Base-by-base conservation (phyloP, 2,797 vertebrate species). In the Melanotaenia boesemani region DNA sequence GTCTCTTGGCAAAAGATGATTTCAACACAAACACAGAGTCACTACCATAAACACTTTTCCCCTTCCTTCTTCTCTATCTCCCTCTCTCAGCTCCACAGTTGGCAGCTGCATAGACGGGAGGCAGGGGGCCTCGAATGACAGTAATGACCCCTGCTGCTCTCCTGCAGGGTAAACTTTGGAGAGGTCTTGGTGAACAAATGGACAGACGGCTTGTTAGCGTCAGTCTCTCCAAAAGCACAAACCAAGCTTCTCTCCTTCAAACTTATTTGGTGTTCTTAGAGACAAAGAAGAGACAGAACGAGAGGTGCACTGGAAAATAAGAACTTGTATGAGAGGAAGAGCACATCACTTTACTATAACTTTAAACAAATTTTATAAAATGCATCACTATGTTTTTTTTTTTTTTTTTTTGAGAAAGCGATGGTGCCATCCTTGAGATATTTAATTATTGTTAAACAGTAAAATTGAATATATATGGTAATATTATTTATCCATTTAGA, bases 361-460 rank as follows among this genome's bases (percentile, higher is more conserved):
- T 83, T 89, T 80, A 76, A 81, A 87, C 63, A 63, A 16, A 68
- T 88, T 89, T 90, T 89, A 85, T 92, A 86, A 82, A 84, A 63
- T 77, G 79, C 78, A 89, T 81, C 81, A 86, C 71, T 32, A 74
- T 77, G 54, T 86, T 61, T 85, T 80, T 30, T 77, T 22, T 39
- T 54, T 28, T 84, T 80, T 71, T 67, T 70, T 84, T 83, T 77
- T 67, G 66, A 80, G 83, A 88, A 90, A 89, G 86, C 81, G 80
- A 93, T 86, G 88, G 92, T 94, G 93, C 93, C 92, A 94, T 94
- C 86, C 86, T 88, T 90, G 68, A 87, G 73, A 87, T 85, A 86
- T 87, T 88, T 66, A 88, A 80, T 81, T 79, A 85, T 82, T 83
- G 77, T 78, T 88, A n/a, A 86, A 82, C 76, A 76, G 44, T 83